Evolutionary conservation across 2,113 vertebrate genomes (phyloP).

Genomic region (Copsychus sechellarum): DNA sequence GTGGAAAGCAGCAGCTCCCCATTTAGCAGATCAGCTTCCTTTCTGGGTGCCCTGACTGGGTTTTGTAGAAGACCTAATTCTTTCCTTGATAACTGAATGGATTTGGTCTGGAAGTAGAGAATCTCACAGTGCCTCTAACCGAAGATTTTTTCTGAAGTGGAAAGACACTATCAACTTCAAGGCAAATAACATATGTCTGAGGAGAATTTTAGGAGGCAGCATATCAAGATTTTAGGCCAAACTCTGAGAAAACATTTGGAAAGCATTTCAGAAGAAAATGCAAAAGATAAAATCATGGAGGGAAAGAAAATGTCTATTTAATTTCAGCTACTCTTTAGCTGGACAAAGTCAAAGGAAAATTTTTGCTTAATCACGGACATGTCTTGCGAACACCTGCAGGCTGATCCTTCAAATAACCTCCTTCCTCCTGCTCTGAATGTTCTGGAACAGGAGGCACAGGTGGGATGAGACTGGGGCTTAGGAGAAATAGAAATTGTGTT

Average conservation of each 20-base stretch:
- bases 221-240: slow-evolving; percentile 24
- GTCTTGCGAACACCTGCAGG: neutral
- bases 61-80: neutral
- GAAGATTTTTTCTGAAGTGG: neutral
- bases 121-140: neutral
- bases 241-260: slow-evolving; percentile 9
- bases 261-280: slow-evolving; percentile 17
- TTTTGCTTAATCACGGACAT: fast-evolving
- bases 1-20: neutral
- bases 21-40: neutral
- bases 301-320: neutral
- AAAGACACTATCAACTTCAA: neutral
- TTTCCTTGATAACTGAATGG: neutral
- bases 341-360: neutral
- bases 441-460: neutral
- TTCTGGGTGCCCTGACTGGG: neutral
- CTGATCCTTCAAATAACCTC: neutral
- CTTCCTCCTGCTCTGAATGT: neutral
- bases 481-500: neutral
- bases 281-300: neutral
- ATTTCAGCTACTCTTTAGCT: neutral
- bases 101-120: slow-evolving; percentile 22
- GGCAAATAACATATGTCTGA: slow-evolving; percentile 30
- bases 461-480: neutral
- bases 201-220: slow-evolving; percentile 22